Evolutionary conservation across 2,797 vertebrate species (phyloP).

Genomic region (Hipposideros larvatus): DNA sequence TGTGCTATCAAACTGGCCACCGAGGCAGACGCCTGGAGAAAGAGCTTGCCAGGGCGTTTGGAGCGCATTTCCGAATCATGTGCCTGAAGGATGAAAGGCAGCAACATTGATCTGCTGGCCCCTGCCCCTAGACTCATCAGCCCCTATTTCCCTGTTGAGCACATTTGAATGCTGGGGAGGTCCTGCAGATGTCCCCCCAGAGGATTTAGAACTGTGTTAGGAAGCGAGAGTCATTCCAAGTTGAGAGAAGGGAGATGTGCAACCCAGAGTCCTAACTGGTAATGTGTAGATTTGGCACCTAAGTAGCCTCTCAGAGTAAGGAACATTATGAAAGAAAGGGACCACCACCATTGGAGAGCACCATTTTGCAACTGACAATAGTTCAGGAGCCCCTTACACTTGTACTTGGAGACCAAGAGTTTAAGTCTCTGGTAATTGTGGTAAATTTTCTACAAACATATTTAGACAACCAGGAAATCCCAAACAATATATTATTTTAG

Average conservation of each 20-base stretch:
- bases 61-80: neutral
- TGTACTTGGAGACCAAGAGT: neutral
- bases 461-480: neutral
- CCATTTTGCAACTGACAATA: neutral
- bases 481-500: constrained; percentile 5
- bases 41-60: neutral
- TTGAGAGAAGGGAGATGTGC: neutral
- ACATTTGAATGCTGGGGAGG: neutral
- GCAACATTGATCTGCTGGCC: neutral
- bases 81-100: neutral
- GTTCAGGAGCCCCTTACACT: neutral
- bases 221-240: neutral
- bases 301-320: neutral
- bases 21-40: neutral
- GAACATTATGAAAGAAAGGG: neutral
- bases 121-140: neutral
- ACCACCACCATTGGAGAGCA: neutral
- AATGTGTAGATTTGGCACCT: rapidly evolving
- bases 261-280: neutral
- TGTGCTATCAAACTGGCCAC: neutral
- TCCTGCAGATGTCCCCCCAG: neutral
- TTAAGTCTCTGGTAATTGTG: neutral
- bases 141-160: neutral
- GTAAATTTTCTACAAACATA: neutral
- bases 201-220: rapidly evolving